Evolutionary conservation across 2,113 vertebrate genomes (phyloP).

Genomic region (Pontoporia blainvillei): DNA sequence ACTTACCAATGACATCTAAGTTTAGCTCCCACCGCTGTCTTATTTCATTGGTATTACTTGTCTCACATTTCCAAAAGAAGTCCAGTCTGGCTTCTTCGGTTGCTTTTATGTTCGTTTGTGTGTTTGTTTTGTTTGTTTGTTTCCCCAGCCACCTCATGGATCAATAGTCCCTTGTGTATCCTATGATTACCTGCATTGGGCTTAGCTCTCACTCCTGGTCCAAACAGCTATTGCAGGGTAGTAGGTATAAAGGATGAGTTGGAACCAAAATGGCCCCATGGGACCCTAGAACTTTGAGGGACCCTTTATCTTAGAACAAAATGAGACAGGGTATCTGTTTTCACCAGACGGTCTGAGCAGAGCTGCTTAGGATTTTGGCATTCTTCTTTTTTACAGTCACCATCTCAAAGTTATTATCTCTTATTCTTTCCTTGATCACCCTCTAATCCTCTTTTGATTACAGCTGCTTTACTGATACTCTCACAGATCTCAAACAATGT

Average conservation of each 20-base stretch:
- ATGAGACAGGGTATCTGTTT: neutral
- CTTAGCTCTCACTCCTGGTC: neutral
- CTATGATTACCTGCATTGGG: neutral
- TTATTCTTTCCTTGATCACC: neutral
- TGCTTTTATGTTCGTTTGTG: too few relatives aligned
- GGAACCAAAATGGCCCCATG: neutral
- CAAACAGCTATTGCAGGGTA: rapidly evolving
- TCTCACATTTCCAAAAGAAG: neutral
- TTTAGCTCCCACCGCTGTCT: neutral
- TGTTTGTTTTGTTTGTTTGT: neutral
- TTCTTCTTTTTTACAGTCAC: neutral
- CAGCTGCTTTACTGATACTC: neutral
- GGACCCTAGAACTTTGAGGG: too few relatives aligned
- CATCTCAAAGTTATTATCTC: too few relatives aligned
- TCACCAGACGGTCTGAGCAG: neutral
- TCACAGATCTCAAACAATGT: neutral
- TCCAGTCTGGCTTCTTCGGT: neutral
- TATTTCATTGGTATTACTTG: neutral
- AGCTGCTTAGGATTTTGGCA: neutral
- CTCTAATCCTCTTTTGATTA: neutral
- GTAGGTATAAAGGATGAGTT: neutral
- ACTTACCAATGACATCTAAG: neutral
- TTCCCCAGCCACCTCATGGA: neutral
- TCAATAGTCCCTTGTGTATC: neutral
- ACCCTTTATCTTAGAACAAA: neutral